Evolutionary conservation across 1,140 invertebrate genomes (phyloP), one percentile per base, ranked within the genome.

Genomic region (Proctacanthus coquilletti): DNA sequence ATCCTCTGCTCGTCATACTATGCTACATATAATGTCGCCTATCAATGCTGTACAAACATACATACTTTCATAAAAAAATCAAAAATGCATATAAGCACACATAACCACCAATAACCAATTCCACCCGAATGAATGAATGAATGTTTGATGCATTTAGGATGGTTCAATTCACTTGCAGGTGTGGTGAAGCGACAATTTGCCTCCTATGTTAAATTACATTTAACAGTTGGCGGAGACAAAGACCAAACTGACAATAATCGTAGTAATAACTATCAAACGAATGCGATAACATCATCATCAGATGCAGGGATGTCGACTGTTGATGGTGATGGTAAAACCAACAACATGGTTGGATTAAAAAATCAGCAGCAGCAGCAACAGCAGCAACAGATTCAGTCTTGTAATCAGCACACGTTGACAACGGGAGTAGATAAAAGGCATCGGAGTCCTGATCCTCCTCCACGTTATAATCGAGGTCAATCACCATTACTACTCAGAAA

Each of bases 151-250:
- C 14, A 18, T 38, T 42, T 56, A 71, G 69, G 69, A 67, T 72
- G 69, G 69, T 65, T 72, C 60, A 68, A 70, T 66, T 69, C 69
- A 47, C 56, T 72, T 52, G 65, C 70, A 44, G 70, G 69, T 55
- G 65, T 69, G 50, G 63, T 72, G 61, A 72, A 71, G 61, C 64
- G 67, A 54, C 72, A 79, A 48, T 79, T 82, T 60, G 73, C 77
- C 48, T 78, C 78, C 41, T 83, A 83, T 62, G 74, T 84, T 46
- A 80, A 81, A 64, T 71, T 74, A 61, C 72, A 76, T 62, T 61
- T 71, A 46, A 58, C 51, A 17, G 31, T 21, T 40, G 40, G 51
- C 33, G 56, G 60, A 36, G 56, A 56, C 44, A 49, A 31, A 46
- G 44, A 48, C 50, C 43, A 50, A 49, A 29, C 45, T 48, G 38